A percentile compares a stretch with the other conserved stretches of the same genome.
phyloP scores from a whole-genome alignment of 1,140 invertebrate genomes.

The Nebria ingens region DNA sequence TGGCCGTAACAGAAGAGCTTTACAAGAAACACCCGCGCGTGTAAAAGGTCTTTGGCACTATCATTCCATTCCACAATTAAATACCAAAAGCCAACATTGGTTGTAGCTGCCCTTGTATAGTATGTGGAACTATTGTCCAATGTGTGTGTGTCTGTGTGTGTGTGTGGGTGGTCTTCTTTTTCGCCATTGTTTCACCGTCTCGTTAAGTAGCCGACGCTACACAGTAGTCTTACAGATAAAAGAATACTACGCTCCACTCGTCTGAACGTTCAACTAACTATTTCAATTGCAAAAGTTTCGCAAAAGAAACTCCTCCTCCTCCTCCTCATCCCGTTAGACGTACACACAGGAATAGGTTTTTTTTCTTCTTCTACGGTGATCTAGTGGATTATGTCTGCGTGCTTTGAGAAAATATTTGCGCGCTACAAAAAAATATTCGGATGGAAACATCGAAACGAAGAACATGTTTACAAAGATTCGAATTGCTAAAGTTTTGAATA shows the following conservation, averaged over 20 bases:
- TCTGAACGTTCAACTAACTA: not conserved
- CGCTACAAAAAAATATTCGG: not conserved
- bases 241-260: not conserved
- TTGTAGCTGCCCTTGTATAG: not conserved
- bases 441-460: not conserved
- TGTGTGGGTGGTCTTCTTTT: not conserved
- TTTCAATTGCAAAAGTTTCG: not conserved
- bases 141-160: not conserved
- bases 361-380: not conserved
- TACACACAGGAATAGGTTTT: not conserved
- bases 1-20: not conserved
- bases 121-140: too few species aligned
- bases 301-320: not conserved
- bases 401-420: not conserved
- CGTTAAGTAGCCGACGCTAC: not conserved
- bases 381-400: not conserved
- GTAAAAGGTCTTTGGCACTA: not conserved
- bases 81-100: not conserved
- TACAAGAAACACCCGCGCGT: not conserved
- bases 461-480: not conserved
- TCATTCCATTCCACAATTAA: not conserved
- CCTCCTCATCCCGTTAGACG: too few species aligned
- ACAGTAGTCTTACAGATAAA: not conserved
- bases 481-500: too few species aligned
- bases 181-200: not conserved